Evolutionary conservation across 2,888 invertebrate genomes (phyloP).

Genomic region (Mechanitis messenoides): DNA sequence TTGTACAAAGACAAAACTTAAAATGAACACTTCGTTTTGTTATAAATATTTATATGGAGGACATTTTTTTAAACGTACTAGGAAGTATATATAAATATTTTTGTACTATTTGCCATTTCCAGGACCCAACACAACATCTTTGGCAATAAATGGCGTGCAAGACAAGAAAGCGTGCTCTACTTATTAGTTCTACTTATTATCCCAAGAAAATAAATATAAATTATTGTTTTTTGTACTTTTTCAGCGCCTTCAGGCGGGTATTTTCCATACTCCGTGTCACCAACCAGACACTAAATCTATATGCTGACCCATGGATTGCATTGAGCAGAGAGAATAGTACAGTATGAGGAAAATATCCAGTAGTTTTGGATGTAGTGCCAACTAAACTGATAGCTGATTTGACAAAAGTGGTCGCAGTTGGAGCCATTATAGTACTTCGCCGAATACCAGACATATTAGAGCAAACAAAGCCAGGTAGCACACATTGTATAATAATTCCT

Average conservation of each 20-base stretch:
- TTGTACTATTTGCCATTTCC: constrained; percentile 1
- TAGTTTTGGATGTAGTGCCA: constrained; percentile 81
- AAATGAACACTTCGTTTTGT: neutral
- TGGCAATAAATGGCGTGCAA: constrained; percentile 20
- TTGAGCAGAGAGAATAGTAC: constrained; percentile 74
- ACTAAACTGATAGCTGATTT: constrained; percentile 82
- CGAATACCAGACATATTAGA: constrained; percentile 93
- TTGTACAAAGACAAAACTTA: neutral
- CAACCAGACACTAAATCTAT: constrained; percentile 77
- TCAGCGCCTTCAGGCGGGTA: constrained; percentile 76
- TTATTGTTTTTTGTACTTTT: constrained; percentile 70
- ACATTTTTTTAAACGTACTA: neutral
- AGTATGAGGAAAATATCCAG: constrained; percentile 85
- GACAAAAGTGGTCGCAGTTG: constrained; percentile 84
- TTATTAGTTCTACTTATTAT: constrained; percentile 1
- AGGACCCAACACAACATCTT: constrained; percentile 15
- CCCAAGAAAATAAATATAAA: constrained; percentile 21
- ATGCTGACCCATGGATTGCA: constrained; percentile 66
- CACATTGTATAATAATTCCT: constrained; percentile 87
- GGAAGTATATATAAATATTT: neutral
- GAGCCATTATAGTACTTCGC: constrained; percentile 84
- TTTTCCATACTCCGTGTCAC: constrained; percentile 81
- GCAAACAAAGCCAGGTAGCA: constrained; percentile 92
- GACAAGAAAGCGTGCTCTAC: constrained; percentile 7
- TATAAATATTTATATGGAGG: neutral